phyloP scores from a whole-genome alignment of 2,113 vertebrate species.

The Hemicordylus capensis region DNA sequence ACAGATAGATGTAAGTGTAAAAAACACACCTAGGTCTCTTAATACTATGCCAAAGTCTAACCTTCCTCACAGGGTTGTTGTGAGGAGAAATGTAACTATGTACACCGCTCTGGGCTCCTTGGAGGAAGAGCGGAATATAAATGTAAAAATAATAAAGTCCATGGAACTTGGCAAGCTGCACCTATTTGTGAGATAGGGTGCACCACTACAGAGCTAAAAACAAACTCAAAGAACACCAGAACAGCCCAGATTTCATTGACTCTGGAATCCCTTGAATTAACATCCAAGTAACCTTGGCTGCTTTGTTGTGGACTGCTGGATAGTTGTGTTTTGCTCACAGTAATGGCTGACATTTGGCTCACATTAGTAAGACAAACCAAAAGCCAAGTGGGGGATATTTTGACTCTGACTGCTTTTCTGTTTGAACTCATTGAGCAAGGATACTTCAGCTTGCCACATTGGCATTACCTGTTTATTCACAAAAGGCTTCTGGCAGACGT shows the following conservation, averaged over 20 bases:
- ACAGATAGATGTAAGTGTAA: neutral
- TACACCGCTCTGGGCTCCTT: too few species aligned
- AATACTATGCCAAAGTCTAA: too few species aligned
- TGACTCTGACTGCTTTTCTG: neutral
- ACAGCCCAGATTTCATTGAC: neutral
- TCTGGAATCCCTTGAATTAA: neutral
- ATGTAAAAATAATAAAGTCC: too few species aligned
- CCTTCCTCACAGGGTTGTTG: too few species aligned
- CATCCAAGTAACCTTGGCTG: neutral
- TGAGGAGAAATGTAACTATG: too few species aligned
- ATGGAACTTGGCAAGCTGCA: neutral
- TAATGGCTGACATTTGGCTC: neutral
- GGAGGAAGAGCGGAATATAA: too few species aligned
- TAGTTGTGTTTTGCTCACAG: neutral
- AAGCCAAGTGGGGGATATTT: neutral
- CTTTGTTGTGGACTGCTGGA: neutral
- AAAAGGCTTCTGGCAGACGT: neutral
- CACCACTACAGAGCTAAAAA: neutral
- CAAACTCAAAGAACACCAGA: neutral
- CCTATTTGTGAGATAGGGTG: neutral
- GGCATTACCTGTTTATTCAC: neutral
- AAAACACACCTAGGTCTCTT: too few species aligned
- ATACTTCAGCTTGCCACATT: neutral
- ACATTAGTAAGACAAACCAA: neutral
- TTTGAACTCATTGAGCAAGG: neutral